Conservation (phyloP, 2,888 invertebrate species). For the Gymnosoma rotundatum region DNA sequence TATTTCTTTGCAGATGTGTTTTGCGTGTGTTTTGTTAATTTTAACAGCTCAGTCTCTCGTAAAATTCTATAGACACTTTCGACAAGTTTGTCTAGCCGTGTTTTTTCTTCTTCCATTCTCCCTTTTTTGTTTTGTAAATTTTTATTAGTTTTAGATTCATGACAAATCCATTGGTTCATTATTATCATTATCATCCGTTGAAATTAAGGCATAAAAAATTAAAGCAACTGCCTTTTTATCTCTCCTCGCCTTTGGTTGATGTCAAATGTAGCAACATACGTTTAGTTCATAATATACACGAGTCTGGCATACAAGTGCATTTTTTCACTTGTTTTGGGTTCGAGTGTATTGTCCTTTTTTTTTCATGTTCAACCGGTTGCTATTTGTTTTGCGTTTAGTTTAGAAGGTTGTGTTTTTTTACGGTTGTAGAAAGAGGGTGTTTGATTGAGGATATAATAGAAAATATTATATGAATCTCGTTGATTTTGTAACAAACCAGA, state of each 20-base stretch:
- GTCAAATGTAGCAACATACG: constrained; percentile 42
- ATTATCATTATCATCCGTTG: constrained; percentile 65
- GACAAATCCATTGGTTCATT: constrained; percentile 70
- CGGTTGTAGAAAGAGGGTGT: constrained; percentile 34
- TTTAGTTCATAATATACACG: constrained; percentile 26
- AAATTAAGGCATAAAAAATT: constrained; percentile 64
- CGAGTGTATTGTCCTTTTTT: constrained; percentile 42
- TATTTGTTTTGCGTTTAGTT: constrained; percentile 60
- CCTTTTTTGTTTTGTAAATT: background rate
- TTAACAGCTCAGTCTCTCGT: constrained; percentile 69
- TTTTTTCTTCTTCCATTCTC: background rate
- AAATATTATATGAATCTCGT: constrained; percentile 51
- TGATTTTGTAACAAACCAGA: constrained; percentile 58
- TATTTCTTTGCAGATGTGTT: constrained; percentile 65
- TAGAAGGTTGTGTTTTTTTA: constrained; percentile 18
- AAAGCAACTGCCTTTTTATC: constrained; percentile 37
- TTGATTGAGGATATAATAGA: constrained; percentile 44
- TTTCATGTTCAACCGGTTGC: constrained; percentile 61
- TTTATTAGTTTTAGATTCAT: constrained; percentile 65
- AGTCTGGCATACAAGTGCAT: constrained; percentile 52
- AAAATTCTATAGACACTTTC: constrained; percentile 36
- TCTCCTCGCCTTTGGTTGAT: background rate
- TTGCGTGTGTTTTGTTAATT: constrained; percentile 70
- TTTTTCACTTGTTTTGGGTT: constrained; percentile 53
- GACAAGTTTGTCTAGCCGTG: constrained; percentile 54